These are phyloP conservation scores for Momotus momota DNA, from an alignment of 2,797 vertebrate species.

Conservation along the genomic window DNA sequence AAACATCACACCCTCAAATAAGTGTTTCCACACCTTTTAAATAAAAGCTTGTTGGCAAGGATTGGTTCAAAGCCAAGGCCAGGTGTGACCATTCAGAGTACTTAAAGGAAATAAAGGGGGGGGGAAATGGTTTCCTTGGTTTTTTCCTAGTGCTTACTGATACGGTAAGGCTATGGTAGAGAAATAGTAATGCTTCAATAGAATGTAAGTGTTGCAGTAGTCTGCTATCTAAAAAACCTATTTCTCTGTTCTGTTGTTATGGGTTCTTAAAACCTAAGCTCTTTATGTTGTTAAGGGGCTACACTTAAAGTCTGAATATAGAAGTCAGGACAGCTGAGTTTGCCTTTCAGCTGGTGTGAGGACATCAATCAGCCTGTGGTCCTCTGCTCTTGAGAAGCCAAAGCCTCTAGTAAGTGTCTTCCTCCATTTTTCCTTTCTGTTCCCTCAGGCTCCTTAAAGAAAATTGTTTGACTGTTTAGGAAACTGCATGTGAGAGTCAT, in stretches of 20 bases:
- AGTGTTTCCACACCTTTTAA: not conserved
- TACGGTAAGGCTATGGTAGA: not conserved
- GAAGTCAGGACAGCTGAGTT: not conserved
- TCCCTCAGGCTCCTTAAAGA: conserved; percentile 42
- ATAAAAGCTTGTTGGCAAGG: not conserved
- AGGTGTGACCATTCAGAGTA: not conserved
- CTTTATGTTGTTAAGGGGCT: not conserved
- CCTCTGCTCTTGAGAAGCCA: not conserved
- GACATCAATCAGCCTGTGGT: not conserved
- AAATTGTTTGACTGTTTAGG: not conserved
- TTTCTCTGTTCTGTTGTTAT: not conserved
- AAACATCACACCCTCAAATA: accelerated
- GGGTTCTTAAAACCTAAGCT: not conserved
- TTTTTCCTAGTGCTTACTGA: not conserved
- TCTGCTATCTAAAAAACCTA: accelerated
- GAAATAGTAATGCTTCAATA: accelerated
- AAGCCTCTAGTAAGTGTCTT: not conserved
- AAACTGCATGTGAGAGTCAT: conserved; percentile 26
- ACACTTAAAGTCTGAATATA: not conserved
- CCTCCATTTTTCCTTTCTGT: not conserved
- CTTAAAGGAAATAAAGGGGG: not conserved
- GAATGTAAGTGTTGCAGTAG: accelerated
- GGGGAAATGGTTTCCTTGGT: accelerated
- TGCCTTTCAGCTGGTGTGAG: not conserved
- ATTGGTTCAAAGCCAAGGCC: not conserved